Evolutionary conservation across 30 jellyfish, hydroid and myxozoan genomes (phyloP), one percentile per base, ranked within the genome.

Genomic region (Nemopilema nomurai): DNA sequence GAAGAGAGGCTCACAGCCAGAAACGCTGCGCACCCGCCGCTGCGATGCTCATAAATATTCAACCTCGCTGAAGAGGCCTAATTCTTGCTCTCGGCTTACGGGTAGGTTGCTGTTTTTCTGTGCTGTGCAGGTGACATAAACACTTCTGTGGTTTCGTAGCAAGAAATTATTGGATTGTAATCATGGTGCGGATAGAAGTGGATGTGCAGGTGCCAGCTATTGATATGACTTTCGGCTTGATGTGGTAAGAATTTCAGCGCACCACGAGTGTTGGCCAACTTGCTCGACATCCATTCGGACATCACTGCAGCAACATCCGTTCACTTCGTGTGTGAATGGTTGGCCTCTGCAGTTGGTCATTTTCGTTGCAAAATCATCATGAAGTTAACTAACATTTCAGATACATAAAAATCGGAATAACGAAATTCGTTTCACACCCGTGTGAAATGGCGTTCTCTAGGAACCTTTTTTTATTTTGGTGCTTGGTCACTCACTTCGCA

Each of bases 161-260:
- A 1, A 51, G 69, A 24, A 19, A 74, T 51, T 49, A 7, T 31
- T 31, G 84, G 84, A 74, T 74, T 26, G 72, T 31, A 74, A 74
- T 74, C 71, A 74, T 74, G 84, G 69, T 33, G 84, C 28, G 84
- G 84, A 51, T 24, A 33, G 21, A 49, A 74, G 26, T 74, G 67
- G 84, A 74, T 51, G 63, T 24, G 63, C 84, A 74, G 84, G 84
- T 74, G 84, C 51, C 29, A 19, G 0, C 50, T 32, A 49, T 74
- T 74, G 67, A 74, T 74, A 25, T 74, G 69, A 9, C 67, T 74
- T 74, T 22, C 24, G 23, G 22, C 50, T 49, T 22, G 67, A 74
- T 26, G 69, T 74, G 67, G n/a, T 22, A 74, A 74, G 50, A 21
- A 67, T 26, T 16, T 50, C 13, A 67, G 41, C 77, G 32, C 77